Percentiles rank a stretch among this genome's conserved stretches.
phyloP scores from a whole-genome alignment of 2,113 vertebrate species.

The Amphiprion percula region DNA sequence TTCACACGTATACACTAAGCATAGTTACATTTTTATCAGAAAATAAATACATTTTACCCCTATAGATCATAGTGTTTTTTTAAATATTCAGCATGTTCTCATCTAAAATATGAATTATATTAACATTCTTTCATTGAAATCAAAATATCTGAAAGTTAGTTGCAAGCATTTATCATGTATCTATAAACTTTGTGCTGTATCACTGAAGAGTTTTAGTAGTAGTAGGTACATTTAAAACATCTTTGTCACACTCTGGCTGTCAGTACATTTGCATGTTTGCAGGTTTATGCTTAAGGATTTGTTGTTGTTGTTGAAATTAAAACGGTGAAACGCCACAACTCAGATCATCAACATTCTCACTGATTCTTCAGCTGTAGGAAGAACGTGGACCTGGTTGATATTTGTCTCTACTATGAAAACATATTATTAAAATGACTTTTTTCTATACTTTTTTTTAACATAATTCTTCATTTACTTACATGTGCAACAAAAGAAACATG shows the following conservation, averaged over 20 bases:
- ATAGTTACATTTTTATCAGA: no score
- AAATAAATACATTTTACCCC: neutral
- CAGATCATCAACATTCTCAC: neutral
- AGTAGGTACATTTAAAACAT: neutral
- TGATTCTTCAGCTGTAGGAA: neutral
- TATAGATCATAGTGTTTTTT: no score
- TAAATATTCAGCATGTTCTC: no score
- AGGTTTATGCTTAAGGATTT: no score
- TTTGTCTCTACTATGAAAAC: conserved; percentile 7
- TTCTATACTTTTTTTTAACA: neutral
- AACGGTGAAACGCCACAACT: neutral
- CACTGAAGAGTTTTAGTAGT: no score
- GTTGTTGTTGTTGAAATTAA: no score
- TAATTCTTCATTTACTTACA: conserved; percentile 20
- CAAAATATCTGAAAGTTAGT: neutral
- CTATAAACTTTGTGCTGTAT: no score
- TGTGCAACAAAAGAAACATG: neutral
- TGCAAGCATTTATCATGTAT: neutral
- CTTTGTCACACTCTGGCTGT: neutral
- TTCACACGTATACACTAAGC: no score
- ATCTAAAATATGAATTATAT: neutral
- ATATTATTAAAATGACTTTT: conserved; percentile 1
- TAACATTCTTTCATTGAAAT: neutral
- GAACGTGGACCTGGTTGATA: conserved; percentile 8
- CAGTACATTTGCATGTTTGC: no score